Evolutionary conservation across 1,140 invertebrate genomes (phyloP), one percentile per base, ranked within the genome.

Genomic region (Magallana ariakensis): DNA sequence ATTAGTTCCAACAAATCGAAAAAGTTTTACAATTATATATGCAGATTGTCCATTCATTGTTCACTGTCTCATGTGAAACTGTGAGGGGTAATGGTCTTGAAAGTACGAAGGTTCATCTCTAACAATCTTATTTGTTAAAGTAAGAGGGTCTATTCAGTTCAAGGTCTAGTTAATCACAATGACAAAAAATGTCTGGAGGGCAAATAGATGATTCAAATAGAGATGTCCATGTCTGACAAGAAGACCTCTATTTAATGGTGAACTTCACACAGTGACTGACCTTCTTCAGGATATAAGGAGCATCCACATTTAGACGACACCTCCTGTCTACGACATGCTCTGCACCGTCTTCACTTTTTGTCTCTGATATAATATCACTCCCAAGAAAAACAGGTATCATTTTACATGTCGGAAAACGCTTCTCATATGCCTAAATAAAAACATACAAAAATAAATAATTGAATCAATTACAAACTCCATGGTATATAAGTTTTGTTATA

Each of bases 311-410:
- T 26, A 99, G 95, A 95, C 97, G 97, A 94, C 98, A 99, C 85
- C 97, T 96, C 85, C 98, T 95, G 91, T 98, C 97, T n/a, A 98
- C 97, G 82, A 97, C 96, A 92, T 97, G 96, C 89, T 97, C 95
- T 4, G 97, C 96, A 80, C 97, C 97, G 94, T 98, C 97, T 85
- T 97, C 96, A 90, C 96, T 96, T 90, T 96, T 96, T 87, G 96
- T 96, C 90, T 99, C 98, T 85, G 96, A 96, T 9, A 96, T 96
- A 75, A 98, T 96, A 90, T 98, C 97, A 94, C 98, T 98, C 80
- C 98, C 98, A 1, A 99, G 95, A 92, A 99, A 98, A 83, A 99
- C 97, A 62, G 98, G 98, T 92, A 99, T 99, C 95, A 98, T 97
- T 60, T 98, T 97, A 94, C 98, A 99, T 58, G 96, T 98, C 33